Percentiles rank a stretch among this genome's conserved stretches.
Conservation (phyloP, 2,113 vertebrate species). For the Varanus salvator region DNA sequence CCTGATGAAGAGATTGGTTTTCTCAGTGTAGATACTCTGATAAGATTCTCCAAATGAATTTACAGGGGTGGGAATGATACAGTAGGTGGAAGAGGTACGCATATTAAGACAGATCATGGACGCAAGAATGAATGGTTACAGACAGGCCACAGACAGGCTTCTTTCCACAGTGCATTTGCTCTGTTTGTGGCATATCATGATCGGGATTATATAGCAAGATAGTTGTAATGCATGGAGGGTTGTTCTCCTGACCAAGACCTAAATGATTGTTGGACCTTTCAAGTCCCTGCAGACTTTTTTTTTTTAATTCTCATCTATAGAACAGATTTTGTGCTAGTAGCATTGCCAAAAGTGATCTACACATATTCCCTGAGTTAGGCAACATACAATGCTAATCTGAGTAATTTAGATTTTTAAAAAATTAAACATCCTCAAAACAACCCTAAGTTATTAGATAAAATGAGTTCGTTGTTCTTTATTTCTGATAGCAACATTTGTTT, state of each 20-base stretch:
- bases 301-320: not conserved
- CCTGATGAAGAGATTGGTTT: not conserved
- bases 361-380: not conserved
- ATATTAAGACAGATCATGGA: not conserved
- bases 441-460: not conserved
- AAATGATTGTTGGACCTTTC: not conserved
- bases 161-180: not conserved
- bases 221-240: not conserved
- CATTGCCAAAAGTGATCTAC: not conserved
- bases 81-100: not conserved
- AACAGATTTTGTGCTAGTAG: not conserved
- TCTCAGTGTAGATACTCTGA: not conserved
- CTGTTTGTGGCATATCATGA: not conserved
- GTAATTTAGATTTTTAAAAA: not conserved
- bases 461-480: not conserved
- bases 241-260: not conserved
- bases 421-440: not conserved
- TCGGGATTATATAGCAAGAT: not conserved
- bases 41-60: constrained; percentile 1
- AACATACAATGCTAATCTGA: not conserved
- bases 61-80: not conserved
- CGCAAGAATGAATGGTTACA: not conserved
- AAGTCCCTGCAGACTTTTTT: not conserved
- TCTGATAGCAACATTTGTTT: constrained; percentile 60
- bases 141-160: not conserved